Base-by-base conservation (phyloP, 2,113 vertebrate genomes). In the Upupa epops region DNA sequence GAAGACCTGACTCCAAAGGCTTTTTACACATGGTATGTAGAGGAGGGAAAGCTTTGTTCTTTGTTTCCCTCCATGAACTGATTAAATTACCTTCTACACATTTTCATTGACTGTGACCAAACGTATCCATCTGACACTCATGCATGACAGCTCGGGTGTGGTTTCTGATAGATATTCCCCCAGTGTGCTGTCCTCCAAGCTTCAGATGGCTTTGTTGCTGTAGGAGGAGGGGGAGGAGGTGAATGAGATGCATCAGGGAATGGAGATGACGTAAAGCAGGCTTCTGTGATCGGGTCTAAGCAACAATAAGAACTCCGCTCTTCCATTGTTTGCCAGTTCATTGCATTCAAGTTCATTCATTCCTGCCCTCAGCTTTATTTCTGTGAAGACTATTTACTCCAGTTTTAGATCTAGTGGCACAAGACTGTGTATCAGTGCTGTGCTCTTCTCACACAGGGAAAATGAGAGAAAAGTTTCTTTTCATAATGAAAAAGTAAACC, bases 261-360 rank as follows among this genome's bases (percentile, higher is more conserved):
- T 2, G 0, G 37, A 86, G 75, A 70, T 93, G 75, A 64, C 5
- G 14, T 60, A 55, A 71, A 74, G n/a, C 74, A 76, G 42, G 22
- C 66, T 73, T 92, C 91, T 69, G 83, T 22, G 32, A 83, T 74
- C 90, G 79, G 88, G 49, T 25, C 18, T 72, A 55, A 51, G 69
- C 21, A 69, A 89, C 78, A 95, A 42, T 84, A 86, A 79, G 42
- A 83, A 78, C 56, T 81, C 82, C 24, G 17, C 31, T 83, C 60
- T 52, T 46, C 58, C 64, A 65, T 81, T 86, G 36, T 61, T 86
- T 9, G 16, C 54, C 86, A 83, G 61, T 72, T 95, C 46, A 18
- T 40, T 95, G 51, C 58, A 88, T 84, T 88, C 60, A 46, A 19
- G 36, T 79, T 85, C 48, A 86, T 70, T 92, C 85, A 61, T 90